Evolutionary conservation across 2,113 vertebrate species (phyloP).

Genomic region (Halcyon malimbica): DNA sequence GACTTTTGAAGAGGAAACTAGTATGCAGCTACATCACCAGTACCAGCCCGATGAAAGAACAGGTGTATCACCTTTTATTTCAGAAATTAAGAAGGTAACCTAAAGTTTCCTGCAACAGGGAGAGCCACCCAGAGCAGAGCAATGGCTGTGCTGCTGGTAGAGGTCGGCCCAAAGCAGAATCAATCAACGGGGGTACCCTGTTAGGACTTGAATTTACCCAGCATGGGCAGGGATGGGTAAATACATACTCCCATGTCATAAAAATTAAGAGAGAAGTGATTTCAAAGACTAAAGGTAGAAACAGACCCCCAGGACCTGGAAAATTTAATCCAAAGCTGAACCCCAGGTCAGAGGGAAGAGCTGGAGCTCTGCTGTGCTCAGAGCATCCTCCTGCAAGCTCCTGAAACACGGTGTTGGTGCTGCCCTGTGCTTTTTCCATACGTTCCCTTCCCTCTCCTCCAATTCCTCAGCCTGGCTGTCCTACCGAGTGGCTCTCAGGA

Average conservation of each 20-base stretch:
- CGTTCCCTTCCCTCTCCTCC: not conserved
- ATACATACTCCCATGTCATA: not conserved
- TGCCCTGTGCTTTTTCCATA: not conserved
- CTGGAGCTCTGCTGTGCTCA: fast-evolving
- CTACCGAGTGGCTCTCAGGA: not conserved
- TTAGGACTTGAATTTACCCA: too few species aligned
- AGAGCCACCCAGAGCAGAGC: not conserved
- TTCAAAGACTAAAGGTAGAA: not conserved
- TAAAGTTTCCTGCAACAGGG: not conserved
- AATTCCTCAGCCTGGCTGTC: not conserved
- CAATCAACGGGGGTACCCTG: not conserved
- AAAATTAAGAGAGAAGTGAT: not conserved
- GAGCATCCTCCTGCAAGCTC: not conserved
- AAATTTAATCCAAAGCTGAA: not conserved
- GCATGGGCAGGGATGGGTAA: too few species aligned
- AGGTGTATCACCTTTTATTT: not conserved
- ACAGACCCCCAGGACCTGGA: not conserved
- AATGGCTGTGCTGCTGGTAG: not conserved
- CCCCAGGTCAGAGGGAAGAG: not conserved
- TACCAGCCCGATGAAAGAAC: not conserved
- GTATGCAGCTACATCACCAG: not conserved
- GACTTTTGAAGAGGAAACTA: not conserved
- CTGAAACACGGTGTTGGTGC: not conserved
- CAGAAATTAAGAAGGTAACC: not conserved
- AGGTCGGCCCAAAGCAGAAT: not conserved